Base-by-base conservation (phyloP, 2,113 vertebrate species). In the Pterocles gutturalis region DNA sequence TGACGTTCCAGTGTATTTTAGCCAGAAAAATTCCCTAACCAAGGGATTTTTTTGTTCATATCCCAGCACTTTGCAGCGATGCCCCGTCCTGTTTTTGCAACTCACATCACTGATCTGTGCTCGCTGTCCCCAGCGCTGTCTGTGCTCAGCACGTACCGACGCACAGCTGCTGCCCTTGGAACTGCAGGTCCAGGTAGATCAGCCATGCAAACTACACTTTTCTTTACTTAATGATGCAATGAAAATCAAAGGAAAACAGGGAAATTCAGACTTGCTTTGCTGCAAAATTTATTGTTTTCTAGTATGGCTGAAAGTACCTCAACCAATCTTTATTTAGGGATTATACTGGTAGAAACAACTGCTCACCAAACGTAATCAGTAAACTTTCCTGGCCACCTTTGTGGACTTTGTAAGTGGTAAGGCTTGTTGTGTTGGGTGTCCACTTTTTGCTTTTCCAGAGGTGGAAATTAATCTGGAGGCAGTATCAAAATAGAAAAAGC, bases 161-260 rank as follows among this genome's bases (percentile, higher is more conserved):
- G 26, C 69, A n/a, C 0, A 0, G 57, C 79, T 62, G 76, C 36
- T 13, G 71, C 65, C 89, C 17, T 8, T 33, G 57, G 58, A 87
- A 81, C 61, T 53, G 43, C 81, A 46, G 36, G n/a, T n/a, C 61
- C 64, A 24, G 67, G 5, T 8, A 83, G 31, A 83, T 26, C 75
- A 7, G 83, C 81, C 80, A 81, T 60, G n/a, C 43, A 58, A 67
- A 78, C 16, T 25, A 28, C 51, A 76, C 62, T 71, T 85, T 8
- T 55, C 20, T 85, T 84, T 91, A 82, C 53, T 81, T 89, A 87
- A 43, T 64, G 88, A 88, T 51, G 61, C 73, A 85, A 76, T 36
- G 61, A 91, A 82, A 92, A 83, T 64, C 53, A 65, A 82, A 85
- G 57, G 53, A 85, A 78, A 82, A 79, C 25, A 25, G 48, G 64